Base-by-base conservation (phyloP, 1,140 invertebrate genomes). In the Trissolcus basalis region DNA sequence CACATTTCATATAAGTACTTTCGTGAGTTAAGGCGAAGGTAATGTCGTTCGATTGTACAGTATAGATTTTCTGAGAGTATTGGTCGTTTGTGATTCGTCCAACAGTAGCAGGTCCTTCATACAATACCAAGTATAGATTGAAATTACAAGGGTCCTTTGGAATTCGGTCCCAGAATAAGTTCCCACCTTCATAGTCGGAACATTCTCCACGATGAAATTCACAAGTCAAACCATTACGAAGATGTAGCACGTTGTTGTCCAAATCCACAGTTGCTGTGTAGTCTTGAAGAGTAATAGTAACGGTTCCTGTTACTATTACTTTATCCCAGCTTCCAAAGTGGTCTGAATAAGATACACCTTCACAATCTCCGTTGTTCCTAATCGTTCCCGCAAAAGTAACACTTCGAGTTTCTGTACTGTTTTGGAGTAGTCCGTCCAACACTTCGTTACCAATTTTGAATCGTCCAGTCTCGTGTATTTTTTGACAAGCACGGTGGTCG, bases 91-190 rank as follows among this genome's bases (percentile, higher is more conserved):
- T 19, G 11, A 10, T 19, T 10, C 16, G 47, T 73, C 73, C 32
- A 79, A 56, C n/a, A n/a, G n/a, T n/a, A n/a, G n/a, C n/a, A n/a
- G n/a, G n/a, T n/a, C n/a, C n/a, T n/a, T n/a, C n/a, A 47, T 71
- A 78, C 0, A 77, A 13, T 0, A 75, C 59, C 4, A 39, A 47
- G 27, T 71, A 77, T 8, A 13, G 1, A 14, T 65, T 39, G 10
- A 76, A 77, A 0, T 55, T 16, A n/a, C 79, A 80, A 8, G 53
- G 41, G 12, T 69, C 58, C 12, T 4, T 0, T 0, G 69, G 76
- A 0, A 73, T 0, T 0, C 32, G 0, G 0, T 59, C 11, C 68
- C 76, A 80, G n/a, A 35, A 80, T 10, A 56, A 49, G 7, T 64
- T 11, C 4, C 54, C 58, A 9, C 27, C 56, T 13, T 74, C 53